Evolutionary conservation across 1,140 invertebrate species (phyloP).

Genomic region (Sitodiplosis mosellana): DNA sequence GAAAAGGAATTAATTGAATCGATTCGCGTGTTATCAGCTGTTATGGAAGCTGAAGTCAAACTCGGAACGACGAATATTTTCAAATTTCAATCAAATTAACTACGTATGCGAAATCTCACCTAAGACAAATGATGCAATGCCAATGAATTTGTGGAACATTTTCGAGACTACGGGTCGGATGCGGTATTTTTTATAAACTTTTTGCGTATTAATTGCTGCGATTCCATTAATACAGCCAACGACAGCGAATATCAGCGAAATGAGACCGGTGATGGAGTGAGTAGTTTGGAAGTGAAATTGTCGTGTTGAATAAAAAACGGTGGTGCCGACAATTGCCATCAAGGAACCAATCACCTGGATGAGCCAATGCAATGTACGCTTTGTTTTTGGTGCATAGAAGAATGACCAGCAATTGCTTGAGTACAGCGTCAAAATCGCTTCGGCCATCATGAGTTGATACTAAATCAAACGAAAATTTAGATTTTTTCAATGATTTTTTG

Average conservation of each 20-base stretch:
- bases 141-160: too few relatives aligned
- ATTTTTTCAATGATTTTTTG: too few relatives aligned
- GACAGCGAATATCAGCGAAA: not conserved
- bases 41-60: too few relatives aligned
- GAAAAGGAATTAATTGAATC: too few relatives aligned
- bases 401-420: not conserved
- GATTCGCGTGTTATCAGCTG: too few relatives aligned
- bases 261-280: not conserved
- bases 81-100: too few relatives aligned
- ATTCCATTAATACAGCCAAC: not conserved
- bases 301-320: not conserved
- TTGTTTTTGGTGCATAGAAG: not conserved
- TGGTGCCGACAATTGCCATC: not conserved
- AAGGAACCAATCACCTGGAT: not conserved
- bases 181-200: not conserved
- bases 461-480: too few relatives aligned
- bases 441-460: conserved; percentile 3
- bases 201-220: not conserved
- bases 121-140: too few relatives aligned
- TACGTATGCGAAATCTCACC: too few relatives aligned
- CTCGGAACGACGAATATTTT: too few relatives aligned
- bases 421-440: conserved; percentile 2
- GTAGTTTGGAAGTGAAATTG: too few relatives aligned
- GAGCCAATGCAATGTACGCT: conserved; percentile 1
- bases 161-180: not conserved